Conservation (phyloP, 2,797 vertebrate species). For the Botia kubotai region DNA sequence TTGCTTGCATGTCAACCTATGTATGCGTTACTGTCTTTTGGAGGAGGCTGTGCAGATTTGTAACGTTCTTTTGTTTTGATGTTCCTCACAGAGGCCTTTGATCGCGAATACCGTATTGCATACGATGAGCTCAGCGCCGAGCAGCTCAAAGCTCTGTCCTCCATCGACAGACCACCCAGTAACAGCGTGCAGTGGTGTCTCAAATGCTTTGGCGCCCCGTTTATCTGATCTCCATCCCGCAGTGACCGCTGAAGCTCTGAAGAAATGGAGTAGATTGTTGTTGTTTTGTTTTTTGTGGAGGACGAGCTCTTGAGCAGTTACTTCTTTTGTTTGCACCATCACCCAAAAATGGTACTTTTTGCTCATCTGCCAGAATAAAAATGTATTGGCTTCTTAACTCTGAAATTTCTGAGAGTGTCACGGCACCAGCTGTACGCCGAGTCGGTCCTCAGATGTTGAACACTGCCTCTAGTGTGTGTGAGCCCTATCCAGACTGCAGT, state of each 20-base stretch:
- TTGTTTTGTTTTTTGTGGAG: slow-evolving; percentile 27
- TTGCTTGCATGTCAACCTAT: no score
- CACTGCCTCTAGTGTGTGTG: slow-evolving; percentile 32
- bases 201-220: slow-evolving; percentile 87
- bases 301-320: slow-evolving; percentile 26
- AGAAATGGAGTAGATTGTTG: slow-evolving; percentile 1
- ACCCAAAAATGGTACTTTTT: slow-evolving; percentile 70
- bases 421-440: slow-evolving; percentile 12
- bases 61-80: not conserved
- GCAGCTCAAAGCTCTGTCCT: slow-evolving; percentile 83
- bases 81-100: slow-evolving; percentile 89
- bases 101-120: slow-evolving; percentile 89
- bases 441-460: slow-evolving; percentile 14
- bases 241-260: slow-evolving; percentile 22
- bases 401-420: slow-evolving; percentile 40
- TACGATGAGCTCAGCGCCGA: slow-evolving; percentile 84
- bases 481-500: slow-evolving; percentile 36
- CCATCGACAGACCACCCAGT: slow-evolving; percentile 86
- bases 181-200: slow-evolving; percentile 87
- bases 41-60: not conserved
- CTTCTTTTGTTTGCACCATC: slow-evolving; percentile 38
- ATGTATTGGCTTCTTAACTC: slow-evolving; percentile 42
- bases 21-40: no score
- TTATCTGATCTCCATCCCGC: slow-evolving; percentile 79
- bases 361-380: slow-evolving; percentile 52